phyloP scores from a whole-genome alignment of 2,888 invertebrate genomes.

The Drosophila mimica region DNA sequence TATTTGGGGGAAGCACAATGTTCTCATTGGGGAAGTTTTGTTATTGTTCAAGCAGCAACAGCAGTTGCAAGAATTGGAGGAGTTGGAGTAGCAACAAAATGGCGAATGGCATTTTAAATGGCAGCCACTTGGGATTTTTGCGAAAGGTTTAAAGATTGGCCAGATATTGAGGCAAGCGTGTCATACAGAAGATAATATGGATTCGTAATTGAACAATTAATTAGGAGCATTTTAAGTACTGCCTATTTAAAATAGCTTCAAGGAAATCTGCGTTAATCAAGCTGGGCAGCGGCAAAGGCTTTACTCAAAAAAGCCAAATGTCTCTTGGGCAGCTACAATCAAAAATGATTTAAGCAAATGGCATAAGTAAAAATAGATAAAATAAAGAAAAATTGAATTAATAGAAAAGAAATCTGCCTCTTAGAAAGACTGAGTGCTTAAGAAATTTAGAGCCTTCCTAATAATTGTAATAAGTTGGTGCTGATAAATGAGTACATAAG shows the following conservation, averaged over 20 bases:
- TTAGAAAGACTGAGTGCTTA: too few relatives aligned
- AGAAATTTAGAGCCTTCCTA: neutral
- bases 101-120: constrained; percentile 72
- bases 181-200: neutral
- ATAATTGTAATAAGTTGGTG: neutral
- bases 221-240: neutral
- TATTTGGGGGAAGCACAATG: constrained; percentile 28
- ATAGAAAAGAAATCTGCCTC: neutral
- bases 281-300: neutral
- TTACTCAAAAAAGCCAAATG: neutral
- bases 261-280: too few relatives aligned
- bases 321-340: neutral
- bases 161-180: neutral
- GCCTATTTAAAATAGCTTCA: neutral
- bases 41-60: constrained; percentile 34
- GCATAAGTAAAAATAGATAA: neutral
- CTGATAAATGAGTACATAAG: neutral
- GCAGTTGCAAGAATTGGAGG: neutral
- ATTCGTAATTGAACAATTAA: neutral
- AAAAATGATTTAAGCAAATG: neutral
- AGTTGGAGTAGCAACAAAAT: constrained; percentile 55
- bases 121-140: constrained; percentile 58
- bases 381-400: neutral
- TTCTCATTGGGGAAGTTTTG: constrained; percentile 26
- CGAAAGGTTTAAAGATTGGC: constrained; percentile 16